Evolutionary conservation across 1,140 invertebrate species (phyloP).

Genomic region (Apis laboriosa): DNA sequence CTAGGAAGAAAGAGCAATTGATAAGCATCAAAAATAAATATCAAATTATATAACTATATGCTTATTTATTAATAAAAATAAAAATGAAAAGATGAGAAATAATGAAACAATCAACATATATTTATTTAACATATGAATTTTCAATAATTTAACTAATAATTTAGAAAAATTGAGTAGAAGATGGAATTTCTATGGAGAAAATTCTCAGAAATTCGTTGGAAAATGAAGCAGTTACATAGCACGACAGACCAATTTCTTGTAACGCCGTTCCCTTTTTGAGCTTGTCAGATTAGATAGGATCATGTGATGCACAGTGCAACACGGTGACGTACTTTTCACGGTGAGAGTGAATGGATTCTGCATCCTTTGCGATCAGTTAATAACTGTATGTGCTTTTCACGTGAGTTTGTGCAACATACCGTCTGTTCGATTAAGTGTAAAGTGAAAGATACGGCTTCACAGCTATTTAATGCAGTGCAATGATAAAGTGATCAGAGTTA

Average conservation of each 20-base stretch:
- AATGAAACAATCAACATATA: background rate
- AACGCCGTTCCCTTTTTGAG: slow-evolving; percentile 31
- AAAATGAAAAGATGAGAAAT: background rate
- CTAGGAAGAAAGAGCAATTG: too few relatives aligned
- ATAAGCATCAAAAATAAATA: too few relatives aligned
- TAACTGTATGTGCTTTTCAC: background rate
- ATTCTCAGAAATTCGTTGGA: slow-evolving; percentile 7
- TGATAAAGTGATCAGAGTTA: slow-evolving; percentile 15
- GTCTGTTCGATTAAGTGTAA: slow-evolving; percentile 41
- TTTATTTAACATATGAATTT: background rate
- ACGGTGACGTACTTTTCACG: slow-evolving; percentile 32
- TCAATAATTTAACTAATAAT: too few relatives aligned
- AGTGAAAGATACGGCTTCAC: background rate
- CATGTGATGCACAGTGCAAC: slow-evolving; percentile 18
- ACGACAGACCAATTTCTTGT: slow-evolving; percentile 26
- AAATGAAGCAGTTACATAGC: slow-evolving; percentile 31
- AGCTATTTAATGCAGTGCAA: slow-evolving; percentile 33
- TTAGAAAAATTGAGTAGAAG: background rate
- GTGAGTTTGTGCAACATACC: background rate
- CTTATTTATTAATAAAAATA: background rate
- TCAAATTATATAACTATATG: too few relatives aligned
- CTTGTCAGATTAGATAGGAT: slow-evolving; percentile 47
- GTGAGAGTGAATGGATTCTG: background rate
- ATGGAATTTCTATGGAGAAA: background rate
- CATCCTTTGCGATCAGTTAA: slow-evolving; percentile 25